These are phyloP conservation scores for Sebastiscus albofasciatus DNA, from an alignment of 2,797 vertebrate species.

Conservation along the genomic window DNA sequence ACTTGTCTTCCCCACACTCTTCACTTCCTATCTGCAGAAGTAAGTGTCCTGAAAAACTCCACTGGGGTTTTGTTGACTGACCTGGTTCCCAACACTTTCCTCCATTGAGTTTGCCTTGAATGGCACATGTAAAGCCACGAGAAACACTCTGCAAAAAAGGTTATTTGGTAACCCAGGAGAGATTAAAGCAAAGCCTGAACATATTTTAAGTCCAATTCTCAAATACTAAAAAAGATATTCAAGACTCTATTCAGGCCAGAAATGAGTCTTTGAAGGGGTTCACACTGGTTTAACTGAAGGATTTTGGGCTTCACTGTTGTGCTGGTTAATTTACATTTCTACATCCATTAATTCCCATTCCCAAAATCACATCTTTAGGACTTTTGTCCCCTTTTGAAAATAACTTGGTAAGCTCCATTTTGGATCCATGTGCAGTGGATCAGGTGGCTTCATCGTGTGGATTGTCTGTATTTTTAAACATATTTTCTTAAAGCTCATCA, in stretches of 20 bases:
- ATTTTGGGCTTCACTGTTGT: neutral
- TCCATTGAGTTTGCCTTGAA: conserved; percentile 2
- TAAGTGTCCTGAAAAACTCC: conserved; percentile 8
- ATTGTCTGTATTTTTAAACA: neutral
- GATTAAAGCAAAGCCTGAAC: conserved; percentile 42
- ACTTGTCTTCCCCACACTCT: neutral
- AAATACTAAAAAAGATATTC: conserved; percentile 28
- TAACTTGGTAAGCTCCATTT: neutral
- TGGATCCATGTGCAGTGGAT: neutral
- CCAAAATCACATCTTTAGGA: conserved; percentile 1
- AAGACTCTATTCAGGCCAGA: conserved; percentile 32
- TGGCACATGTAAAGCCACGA: conserved; percentile 23
- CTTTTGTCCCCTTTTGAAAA: conserved; percentile 9
- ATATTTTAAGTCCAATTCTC: conserved; percentile 21
- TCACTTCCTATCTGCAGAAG: conserved; percentile 19
- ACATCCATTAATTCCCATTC: conserved; percentile 12
- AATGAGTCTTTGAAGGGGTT: conserved; percentile 30
- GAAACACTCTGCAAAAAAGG: conserved; percentile 3
- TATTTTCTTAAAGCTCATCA: conserved; percentile 30
- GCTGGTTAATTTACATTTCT: conserved; percentile 37
- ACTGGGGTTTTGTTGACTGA: conserved; percentile 12
- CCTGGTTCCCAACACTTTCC: conserved; percentile 12
- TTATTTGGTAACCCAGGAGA: conserved; percentile 37
- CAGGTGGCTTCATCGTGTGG: neutral
- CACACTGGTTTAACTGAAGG: neutral